Base-by-base conservation (phyloP, 30 jellyfish, hydroid and myxozoan species). In the Clytia hemisphaerica region DNA sequence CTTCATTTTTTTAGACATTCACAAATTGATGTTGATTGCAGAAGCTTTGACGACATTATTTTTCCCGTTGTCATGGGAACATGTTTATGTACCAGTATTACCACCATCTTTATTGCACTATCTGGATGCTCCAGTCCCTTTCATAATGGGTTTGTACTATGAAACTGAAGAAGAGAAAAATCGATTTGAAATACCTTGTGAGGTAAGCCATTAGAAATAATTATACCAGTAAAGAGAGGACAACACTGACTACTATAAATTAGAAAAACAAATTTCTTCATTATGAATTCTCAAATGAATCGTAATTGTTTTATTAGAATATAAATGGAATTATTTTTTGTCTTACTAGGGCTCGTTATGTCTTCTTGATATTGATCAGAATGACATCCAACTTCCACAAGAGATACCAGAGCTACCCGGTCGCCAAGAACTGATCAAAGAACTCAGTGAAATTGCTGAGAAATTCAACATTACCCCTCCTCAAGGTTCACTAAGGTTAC, bases 61-160 rank as follows among this genome's bases (percentile, higher is more conserved):
- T n/a, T 89, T 89, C 66, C 98, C 98, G 28, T 79, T 89, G 69
- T 79, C 67, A 26, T 89, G 98, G 98, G 93, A 75, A 48, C 98
- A 89, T 72, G 98, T 89, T 34, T 89, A 89, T 61, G 98, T 89
- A 1, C 98, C 98, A 0, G 93, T 89, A n/a, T 73, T 89, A 57
- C 98, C 98, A 6, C 72, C 94, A 6, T 37, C 73, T 59, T 63
- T 89, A 81, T 68, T 89, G 68, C 98, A 89, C 70, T 89, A 72
- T 36, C 93, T 89, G 47, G 98, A 89, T 76, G 98, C 98, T 7
- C 98, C 98, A 1, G 98, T 89, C 25, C 98, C 98, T 15, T 89
- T 89, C 54, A 76, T 89, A 4, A 89, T 89, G 98, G 98, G 98
- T 42, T 85, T 89, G 32, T 89, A 70, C 45, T 89, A 83, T 63